Conservation (phyloP, 2,113 vertebrate species). For the Azemiops feae region DNA sequence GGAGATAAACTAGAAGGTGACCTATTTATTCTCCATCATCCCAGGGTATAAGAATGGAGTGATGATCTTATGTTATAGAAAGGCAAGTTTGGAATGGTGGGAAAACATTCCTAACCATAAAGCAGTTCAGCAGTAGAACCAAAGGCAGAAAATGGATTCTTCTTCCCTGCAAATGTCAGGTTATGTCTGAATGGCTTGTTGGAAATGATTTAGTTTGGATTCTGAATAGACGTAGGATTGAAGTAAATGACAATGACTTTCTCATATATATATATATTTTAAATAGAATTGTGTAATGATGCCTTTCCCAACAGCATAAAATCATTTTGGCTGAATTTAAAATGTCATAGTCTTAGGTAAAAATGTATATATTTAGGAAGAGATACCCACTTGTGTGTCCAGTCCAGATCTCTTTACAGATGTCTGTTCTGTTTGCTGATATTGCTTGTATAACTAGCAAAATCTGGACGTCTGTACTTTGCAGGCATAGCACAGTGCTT, state of each 20-base stretch:
- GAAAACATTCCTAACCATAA: not conserved
- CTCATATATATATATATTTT: no score
- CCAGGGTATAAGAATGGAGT: not conserved
- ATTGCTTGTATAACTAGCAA: not conserved
- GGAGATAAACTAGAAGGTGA: not conserved
- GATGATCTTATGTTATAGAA: not conserved
- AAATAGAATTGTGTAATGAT: not conserved
- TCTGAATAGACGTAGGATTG: not conserved
- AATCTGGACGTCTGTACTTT: not conserved
- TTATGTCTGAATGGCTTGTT: not conserved
- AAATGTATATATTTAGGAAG: not conserved
- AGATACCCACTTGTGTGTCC: not conserved
- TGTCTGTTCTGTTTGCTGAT: not conserved
- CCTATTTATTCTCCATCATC: not conserved
- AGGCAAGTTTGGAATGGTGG: not conserved
- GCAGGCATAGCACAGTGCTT: not conserved
- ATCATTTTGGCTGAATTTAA: not conserved
- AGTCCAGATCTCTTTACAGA: not conserved
- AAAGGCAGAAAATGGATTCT: not conserved
- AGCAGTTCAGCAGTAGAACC: not conserved
- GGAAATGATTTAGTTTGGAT: not conserved
- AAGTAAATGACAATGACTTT: not conserved
- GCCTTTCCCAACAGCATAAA: not conserved
- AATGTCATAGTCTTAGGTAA: not conserved
- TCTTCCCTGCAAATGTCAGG: not conserved